phyloP scores from a whole-genome alignment of 2,888 invertebrate genomes.

The Ophion ventricosus region DNA sequence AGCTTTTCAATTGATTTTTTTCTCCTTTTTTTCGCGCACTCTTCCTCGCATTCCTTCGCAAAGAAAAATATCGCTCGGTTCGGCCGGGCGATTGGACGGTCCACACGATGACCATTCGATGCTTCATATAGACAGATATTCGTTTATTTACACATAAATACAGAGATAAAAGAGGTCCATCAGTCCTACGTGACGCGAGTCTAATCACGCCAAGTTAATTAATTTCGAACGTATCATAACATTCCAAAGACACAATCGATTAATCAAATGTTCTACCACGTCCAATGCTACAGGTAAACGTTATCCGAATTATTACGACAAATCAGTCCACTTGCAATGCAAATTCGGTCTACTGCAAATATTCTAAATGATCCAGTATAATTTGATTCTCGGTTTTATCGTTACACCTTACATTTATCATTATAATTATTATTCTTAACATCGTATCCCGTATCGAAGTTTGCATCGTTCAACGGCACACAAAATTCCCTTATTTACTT shows the following conservation, averaged over 20 bases:
- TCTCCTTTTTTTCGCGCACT: neutral
- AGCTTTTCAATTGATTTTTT: neutral
- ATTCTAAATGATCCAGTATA: neutral
- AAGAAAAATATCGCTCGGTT: neutral
- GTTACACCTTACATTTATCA: neutral
- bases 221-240: neutral
- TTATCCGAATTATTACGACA: constrained; percentile 46
- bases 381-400: constrained; percentile 18
- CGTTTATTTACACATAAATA: constrained; percentile 66
- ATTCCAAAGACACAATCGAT: constrained; percentile 34
- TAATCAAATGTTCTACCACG: constrained; percentile 29
- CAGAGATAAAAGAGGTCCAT: constrained; percentile 57
- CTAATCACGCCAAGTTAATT: constrained; percentile 9
- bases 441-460: neutral
- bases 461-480: neutral
- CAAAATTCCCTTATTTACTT: neutral
- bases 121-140: constrained; percentile 42
- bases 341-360: constrained; percentile 34
- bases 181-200: constrained; percentile 45
- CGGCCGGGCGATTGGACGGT: constrained; percentile 13
- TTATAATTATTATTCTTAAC: too few relatives aligned
- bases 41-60: neutral
- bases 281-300: constrained; percentile 51
- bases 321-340: constrained; percentile 50
- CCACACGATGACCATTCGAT: constrained; percentile 26